Percentiles rank a stretch among this genome's conserved stretches.
phyloP scores from a whole-genome alignment of 2,888 invertebrate species.

The Bombylius discolor region DNA sequence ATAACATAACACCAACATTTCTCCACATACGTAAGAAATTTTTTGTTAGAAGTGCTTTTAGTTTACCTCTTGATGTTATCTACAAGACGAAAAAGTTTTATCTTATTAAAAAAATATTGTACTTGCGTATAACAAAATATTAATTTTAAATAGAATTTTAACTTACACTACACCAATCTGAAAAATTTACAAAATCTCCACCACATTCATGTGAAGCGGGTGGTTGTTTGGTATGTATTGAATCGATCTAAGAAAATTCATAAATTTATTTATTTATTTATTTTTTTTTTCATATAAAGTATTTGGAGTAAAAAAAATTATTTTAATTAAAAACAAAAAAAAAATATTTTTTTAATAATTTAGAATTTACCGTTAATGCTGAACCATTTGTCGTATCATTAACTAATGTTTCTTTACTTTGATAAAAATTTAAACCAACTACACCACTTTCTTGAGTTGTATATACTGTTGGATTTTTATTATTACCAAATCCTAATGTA shows the following conservation, averaged over 20 bases:
- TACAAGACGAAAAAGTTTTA: constrained; percentile 24
- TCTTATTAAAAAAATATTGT: neutral
- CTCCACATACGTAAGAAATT: constrained; percentile 86
- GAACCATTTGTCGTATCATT: constrained; percentile 56
- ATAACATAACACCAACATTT: constrained; percentile 84
- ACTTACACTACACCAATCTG: constrained; percentile 43
- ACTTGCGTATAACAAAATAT: neutral
- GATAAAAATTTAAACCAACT: constrained; percentile 77
- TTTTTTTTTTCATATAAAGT: no score
- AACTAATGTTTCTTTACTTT: constrained; percentile 78
- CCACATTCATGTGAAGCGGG: constrained; percentile 1
- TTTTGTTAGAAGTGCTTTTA: constrained; percentile 71
- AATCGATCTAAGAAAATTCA: neutral
- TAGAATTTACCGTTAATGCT: constrained; percentile 28
- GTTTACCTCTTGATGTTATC: constrained; percentile 71
- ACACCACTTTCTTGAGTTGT: constrained; percentile 79
- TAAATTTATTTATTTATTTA: no score
- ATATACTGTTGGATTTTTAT: constrained; percentile 68
- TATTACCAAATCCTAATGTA: constrained; percentile 66
- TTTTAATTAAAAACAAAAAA: neutral
- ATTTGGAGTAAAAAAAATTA: no score
- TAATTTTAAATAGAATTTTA: neutral
- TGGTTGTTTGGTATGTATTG: neutral
- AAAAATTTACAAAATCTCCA: constrained; percentile 41
- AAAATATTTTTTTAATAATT: neutral